These are phyloP conservation scores for Oscheius sp. DNA, from an alignment of 2,888 invertebrate species.

Conservation along the genomic window DNA sequence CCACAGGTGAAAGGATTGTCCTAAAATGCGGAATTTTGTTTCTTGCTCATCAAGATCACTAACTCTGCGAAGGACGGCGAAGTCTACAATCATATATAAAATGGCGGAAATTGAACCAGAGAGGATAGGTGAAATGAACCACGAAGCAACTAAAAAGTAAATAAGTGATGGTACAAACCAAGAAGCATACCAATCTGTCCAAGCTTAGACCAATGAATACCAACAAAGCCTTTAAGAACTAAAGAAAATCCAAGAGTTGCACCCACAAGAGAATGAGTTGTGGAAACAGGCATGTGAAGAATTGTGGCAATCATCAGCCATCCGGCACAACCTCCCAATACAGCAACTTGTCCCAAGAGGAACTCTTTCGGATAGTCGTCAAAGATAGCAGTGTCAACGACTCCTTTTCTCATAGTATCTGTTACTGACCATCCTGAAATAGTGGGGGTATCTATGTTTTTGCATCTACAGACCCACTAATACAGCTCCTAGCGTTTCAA, in stretches of 20 bases:
- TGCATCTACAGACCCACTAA: constrained; percentile 81
- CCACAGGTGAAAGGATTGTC: constrained; percentile 75
- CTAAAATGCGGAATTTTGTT: constrained; percentile 29
- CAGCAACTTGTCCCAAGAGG: constrained; percentile 82
- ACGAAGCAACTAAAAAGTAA: constrained; percentile 80
- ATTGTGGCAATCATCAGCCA: constrained; percentile 95
- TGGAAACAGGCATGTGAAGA: constrained; percentile 91
- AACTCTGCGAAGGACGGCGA: constrained; percentile 76
- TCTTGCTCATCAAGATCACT: not conserved
- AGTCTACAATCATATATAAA: constrained; percentile 83
- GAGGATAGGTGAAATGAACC: constrained; percentile 93
- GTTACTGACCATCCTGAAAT: constrained; percentile 83
- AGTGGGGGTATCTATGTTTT: not conserved
- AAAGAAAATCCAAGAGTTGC: constrained; percentile 95
- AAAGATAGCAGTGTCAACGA: constrained; percentile 87
- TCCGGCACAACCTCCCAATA: constrained; percentile 81
- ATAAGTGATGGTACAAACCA: not conserved
- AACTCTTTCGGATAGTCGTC: constrained; percentile 82
- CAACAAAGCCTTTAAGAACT: constrained; percentile 84
- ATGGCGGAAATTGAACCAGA: constrained; percentile 87
- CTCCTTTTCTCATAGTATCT: constrained; percentile 97
- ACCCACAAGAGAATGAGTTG: constrained; percentile 96
- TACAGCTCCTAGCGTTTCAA: constrained; percentile 93
- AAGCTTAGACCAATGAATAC: constrained; percentile 84
- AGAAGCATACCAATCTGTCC: constrained; percentile 78